Evolutionary conservation across 2,888 invertebrate genomes (phyloP).

Genomic region (Baccha elongata): DNA sequence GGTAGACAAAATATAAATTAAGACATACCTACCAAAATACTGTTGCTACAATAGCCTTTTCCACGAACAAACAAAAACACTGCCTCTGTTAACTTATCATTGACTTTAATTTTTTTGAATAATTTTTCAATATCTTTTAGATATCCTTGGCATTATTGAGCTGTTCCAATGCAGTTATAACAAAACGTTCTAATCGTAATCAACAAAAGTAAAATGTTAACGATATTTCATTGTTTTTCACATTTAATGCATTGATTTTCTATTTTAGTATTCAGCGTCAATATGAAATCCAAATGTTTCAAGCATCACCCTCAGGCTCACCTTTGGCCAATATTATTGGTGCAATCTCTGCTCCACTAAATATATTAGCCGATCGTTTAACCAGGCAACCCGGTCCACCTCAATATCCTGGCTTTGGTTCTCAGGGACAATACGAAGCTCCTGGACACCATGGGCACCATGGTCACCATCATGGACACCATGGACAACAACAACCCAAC

Average conservation of each 20-base stretch:
- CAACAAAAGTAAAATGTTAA: conserved; percentile 34
- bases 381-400: neutral
- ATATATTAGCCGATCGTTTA: conserved; percentile 12
- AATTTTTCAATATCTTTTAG: conserved; percentile 20
- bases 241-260: neutral
- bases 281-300: conserved; percentile 2
- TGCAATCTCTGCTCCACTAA: conserved; percentile 9
- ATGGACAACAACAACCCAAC: conserved; percentile 4
- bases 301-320: neutral
- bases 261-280: conserved; percentile 13
- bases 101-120: no score
- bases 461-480: conserved; percentile 11
- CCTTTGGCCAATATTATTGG: conserved; percentile 24
- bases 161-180: conserved; percentile 25
- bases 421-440: neutral
- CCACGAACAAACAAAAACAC: no score
- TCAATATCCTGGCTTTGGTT: conserved; percentile 12
- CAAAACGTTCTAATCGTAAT: conserved; percentile 33
- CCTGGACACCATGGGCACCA: neutral
- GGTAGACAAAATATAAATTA: no score
- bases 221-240: neutral
- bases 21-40: no score
- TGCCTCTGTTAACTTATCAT: no score
- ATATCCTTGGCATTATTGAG: conserved; percentile 27
- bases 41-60: no score